phyloP scores from a whole-genome alignment of 2,113 vertebrate species.

The Anhinga anhinga region DNA sequence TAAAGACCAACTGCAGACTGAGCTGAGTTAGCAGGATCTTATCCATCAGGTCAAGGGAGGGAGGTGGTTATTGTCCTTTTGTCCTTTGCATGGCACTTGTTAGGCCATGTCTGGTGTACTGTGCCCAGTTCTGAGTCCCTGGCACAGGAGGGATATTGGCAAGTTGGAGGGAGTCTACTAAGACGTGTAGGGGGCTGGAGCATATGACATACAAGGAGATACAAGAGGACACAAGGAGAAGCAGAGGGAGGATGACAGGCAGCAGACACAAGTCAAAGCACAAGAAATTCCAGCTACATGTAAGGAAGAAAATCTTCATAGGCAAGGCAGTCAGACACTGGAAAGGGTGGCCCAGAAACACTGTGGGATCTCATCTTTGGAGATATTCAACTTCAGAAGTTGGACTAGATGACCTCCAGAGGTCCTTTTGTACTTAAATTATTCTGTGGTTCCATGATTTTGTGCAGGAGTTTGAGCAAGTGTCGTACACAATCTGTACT shows the following conservation, averaged over 20 bases:
- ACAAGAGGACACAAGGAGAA: background rate
- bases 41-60: background rate
- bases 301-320: background rate
- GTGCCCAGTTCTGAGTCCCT: background rate
- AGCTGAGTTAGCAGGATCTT: background rate
- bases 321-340: background rate
- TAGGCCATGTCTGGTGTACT: background rate
- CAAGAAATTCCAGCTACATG: background rate
- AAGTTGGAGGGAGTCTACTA: background rate
- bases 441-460: background rate
- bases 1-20: background rate
- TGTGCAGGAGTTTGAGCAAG: background rate
- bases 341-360: background rate
- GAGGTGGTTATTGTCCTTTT: background rate
- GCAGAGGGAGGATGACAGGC: background rate
- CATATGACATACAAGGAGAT: background rate
- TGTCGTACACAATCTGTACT: background rate
- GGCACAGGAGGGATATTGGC: background rate
- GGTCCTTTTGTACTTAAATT: background rate
- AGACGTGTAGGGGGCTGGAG: background rate
- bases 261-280: accelerated
- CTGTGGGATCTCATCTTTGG: background rate
- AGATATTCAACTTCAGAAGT: background rate
- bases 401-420: background rate
- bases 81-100: background rate